Evolutionary conservation across 2,113 vertebrate species (phyloP).

Genomic region (Eira barbara): DNA sequence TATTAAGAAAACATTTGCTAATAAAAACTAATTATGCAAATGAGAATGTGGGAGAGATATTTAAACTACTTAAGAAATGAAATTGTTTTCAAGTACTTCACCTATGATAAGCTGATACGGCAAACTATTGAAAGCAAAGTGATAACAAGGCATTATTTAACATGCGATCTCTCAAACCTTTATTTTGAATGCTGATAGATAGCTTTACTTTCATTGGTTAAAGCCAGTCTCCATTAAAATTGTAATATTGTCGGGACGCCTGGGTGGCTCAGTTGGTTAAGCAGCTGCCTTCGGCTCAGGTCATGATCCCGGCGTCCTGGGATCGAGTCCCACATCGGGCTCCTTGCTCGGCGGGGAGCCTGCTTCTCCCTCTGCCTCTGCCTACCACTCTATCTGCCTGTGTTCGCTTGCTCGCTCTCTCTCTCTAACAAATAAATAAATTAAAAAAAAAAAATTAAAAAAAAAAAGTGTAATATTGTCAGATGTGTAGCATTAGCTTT

Average conservation of each 20-base stretch:
- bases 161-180: neutral
- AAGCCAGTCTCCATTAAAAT: neutral
- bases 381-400: no score
- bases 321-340: no score
- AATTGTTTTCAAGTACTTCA: constrained; percentile 7
- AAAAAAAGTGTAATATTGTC: neutral
- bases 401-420: no score
- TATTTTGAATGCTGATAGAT: neutral
- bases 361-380: no score
- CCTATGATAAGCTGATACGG: neutral
- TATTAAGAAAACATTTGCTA: neutral
- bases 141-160: neutral
- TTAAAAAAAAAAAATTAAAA: no score
- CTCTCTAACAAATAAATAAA: no score
- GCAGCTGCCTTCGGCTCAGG: no score
- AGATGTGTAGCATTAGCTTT: neutral
- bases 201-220: neutral
- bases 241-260: neutral
- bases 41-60: neutral
- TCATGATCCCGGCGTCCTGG: no score
- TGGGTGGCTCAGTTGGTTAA: no score
- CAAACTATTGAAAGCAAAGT: neutral
- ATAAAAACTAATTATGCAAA: neutral
- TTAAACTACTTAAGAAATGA: neutral
- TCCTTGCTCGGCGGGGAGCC: no score